These are phyloP conservation scores for Chitala chitala DNA, from an alignment of 2,113 vertebrate genomes.

Conservation along the genomic window DNA sequence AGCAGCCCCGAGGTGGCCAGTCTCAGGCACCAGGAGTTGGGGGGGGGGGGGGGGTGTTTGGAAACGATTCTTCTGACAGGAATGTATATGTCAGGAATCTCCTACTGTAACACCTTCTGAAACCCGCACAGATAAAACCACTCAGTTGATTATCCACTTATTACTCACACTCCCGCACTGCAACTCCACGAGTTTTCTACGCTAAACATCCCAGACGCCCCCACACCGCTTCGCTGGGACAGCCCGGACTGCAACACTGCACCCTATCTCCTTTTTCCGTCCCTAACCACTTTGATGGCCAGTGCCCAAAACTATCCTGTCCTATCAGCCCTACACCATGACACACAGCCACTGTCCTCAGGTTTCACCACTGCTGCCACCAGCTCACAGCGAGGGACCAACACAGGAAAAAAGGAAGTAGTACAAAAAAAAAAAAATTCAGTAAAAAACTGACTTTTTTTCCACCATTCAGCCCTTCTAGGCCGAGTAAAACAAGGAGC, in stretches of 20 bases:
- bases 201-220: background rate
- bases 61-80: too few relatives aligned
- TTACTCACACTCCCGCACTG: background rate
- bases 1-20: too few relatives aligned
- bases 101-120: too few relatives aligned
- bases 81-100: too few relatives aligned
- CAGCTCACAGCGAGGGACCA: slow-evolving; percentile 14
- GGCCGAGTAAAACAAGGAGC: too few relatives aligned
- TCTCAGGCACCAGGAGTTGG: too few relatives aligned
- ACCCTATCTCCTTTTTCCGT: background rate
- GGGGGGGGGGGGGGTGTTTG: too few relatives aligned
- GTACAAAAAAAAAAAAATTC: slow-evolving; percentile 33
- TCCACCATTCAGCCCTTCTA: too few relatives aligned
- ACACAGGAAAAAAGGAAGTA: slow-evolving; percentile 42
- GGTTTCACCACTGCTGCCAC: slow-evolving; percentile 30
- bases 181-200: background rate
- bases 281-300: background rate
- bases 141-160: background rate
- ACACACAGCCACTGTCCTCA: slow-evolving; percentile 39
- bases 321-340: slow-evolving; percentile 24
- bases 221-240: slow-evolving; percentile 22
- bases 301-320: background rate
- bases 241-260: slow-evolving; percentile 33
- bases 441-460: too few relatives aligned
- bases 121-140: slow-evolving; percentile 16